Conservation (phyloP, 2,797 vertebrate genomes). For the Coregonus suidteri region DNA sequence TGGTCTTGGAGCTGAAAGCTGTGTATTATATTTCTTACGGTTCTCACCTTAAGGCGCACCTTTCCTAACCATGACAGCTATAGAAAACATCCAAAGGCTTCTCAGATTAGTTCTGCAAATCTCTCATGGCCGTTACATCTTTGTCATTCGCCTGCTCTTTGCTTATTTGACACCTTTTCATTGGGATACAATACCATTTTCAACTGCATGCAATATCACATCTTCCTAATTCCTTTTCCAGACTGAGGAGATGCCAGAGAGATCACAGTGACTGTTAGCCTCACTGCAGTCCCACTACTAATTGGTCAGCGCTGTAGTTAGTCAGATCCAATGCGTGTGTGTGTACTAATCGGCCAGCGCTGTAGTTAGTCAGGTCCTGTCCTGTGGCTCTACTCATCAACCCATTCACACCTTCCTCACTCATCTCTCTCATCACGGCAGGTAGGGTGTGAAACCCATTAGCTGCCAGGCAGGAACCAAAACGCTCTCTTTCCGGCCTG, state of each 20-base stretch:
- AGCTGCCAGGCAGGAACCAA: conserved; percentile 68
- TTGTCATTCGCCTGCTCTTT: neutral
- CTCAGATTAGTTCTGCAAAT: neutral
- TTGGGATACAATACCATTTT: neutral
- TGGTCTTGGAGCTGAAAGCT: neutral
- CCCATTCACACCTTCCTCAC: conserved; percentile 68
- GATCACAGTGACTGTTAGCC: conserved; percentile 11
- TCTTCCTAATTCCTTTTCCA: neutral
- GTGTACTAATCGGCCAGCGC: conserved; percentile 62
- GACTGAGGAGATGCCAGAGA: too few relatives aligned
- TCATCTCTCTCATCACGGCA: conserved; percentile 59
- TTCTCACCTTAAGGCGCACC: neutral
- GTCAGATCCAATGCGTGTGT: neutral
- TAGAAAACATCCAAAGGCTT: conserved; percentile 1
- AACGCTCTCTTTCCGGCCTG: conserved; percentile 45
- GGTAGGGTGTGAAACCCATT: conserved; percentile 73
- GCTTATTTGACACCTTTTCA: neutral
- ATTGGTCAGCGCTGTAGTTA: neutral
- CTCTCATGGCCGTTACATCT: neutral
- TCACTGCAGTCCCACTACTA: conserved; percentile 45
- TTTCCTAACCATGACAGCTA: neutral
- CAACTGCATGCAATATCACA: neutral
- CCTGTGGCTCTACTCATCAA: conserved; percentile 62
- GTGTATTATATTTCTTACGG: neutral
- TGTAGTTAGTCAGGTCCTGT: conserved; percentile 50